These are phyloP conservation scores for Nowickia ferox DNA, from an alignment of 2,888 invertebrate genomes.

Conservation along the genomic window DNA sequence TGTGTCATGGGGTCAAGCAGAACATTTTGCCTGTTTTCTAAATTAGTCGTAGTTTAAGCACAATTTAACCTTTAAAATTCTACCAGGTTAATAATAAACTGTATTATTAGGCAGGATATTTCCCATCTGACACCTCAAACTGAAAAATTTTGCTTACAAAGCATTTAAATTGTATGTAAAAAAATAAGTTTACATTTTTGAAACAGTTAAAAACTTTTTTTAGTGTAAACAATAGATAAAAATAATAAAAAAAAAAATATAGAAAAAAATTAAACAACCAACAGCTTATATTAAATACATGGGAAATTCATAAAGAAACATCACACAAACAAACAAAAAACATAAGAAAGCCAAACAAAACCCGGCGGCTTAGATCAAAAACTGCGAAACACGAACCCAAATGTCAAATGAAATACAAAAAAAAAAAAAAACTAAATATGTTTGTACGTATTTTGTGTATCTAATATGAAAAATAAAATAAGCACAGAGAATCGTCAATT, in stretches of 20 bases:
- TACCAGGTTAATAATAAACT: not conserved
- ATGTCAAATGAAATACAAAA: conserved; percentile 40
- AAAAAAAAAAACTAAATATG: conserved; percentile 1
- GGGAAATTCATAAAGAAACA: conserved; percentile 5
- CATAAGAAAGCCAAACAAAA: not conserved
- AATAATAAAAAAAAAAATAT: not conserved
- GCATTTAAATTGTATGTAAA: conserved; percentile 27
- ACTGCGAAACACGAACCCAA: conserved; percentile 24
- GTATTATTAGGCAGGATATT: conserved; percentile 38
- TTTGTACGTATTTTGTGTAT: conserved; percentile 1
- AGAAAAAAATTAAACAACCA: not conserved
- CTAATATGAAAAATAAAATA: not conserved
- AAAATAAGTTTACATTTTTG: not conserved
- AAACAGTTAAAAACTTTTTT: conserved; percentile 8
- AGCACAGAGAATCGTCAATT: conserved; percentile 36
- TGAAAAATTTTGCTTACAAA: conserved; percentile 41
- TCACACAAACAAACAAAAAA: not conserved
- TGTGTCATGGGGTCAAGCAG: conserved; percentile 15
- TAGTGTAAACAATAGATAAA: conserved; percentile 33
- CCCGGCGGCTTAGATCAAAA: conserved; percentile 65
- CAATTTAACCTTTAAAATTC: not conserved
- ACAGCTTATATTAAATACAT: conserved; percentile 42
- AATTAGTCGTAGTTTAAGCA: not conserved
- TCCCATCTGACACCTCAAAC: conserved; percentile 9
- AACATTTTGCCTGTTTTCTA: not conserved